Evolutionary conservation across 2,888 invertebrate genomes (phyloP), one percentile per base, ranked within the genome.

Genomic region (Lucinisca nassula): DNA sequence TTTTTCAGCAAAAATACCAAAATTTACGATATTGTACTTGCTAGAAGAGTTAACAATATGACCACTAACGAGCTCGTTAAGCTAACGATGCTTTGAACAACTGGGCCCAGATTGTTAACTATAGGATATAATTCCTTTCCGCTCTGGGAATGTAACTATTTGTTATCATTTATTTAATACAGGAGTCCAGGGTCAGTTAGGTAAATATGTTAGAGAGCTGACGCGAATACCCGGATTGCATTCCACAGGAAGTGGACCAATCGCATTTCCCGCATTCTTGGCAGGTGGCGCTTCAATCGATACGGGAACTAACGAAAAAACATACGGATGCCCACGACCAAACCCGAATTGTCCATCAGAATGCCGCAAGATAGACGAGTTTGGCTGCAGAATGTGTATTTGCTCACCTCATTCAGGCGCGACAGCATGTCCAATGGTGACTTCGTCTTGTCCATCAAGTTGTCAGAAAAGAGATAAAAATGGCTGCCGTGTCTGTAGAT

Each of bases 391-490:
- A 72, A 1, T 77, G 55, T 77, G 55, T 77, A 58, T 77, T 10
- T 77, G 35, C n/a, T 24, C 51, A 12, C 74, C 74, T 74, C 70
- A 77, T 0, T 27, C 73, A 24, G 70, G 80, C 45, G 24, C 84
- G 27, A n/a, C 70, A 73, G 24, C 35, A 73, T 61, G 72, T 72
- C 72, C 72, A 6, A 17, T 12, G 21, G n/a, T 24, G 2, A 8
- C 37, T 8, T 24, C 40, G n/a, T 6, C 70, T 51, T 82, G 78
- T 58, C 84, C 38, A 17, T 61, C 79, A 0, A 73, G 61, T 27
- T 84, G 77, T 17, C 35, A 10, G 58, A 55, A 55, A 40, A 45
- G 37, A 17, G 14, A 61, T n/a, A 58, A 61, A 30, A 78, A 70
- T 45, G 55, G 55, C 32, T 79, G 45, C 55, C 40, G 21, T 51